Percentiles rank a stretch among this genome's conserved stretches.
These are phyloP conservation scores for Notothenia rossii DNA, from an alignment of 2,113 vertebrate species.

Conservation along the genomic window DNA sequence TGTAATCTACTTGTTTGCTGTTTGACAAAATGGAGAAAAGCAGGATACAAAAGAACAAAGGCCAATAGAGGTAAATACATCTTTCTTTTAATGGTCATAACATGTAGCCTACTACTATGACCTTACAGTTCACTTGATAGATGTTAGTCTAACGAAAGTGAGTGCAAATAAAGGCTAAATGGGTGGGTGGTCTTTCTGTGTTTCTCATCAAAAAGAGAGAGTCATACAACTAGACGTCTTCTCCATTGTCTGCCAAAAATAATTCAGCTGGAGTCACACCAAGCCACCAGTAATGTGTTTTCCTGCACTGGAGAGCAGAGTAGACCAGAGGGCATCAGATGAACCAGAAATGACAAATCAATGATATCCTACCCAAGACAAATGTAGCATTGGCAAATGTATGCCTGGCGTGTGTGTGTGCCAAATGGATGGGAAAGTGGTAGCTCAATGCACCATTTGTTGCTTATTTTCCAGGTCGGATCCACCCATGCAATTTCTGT, in stretches of 20 bases:
- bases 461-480: constrained; percentile 36
- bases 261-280: constrained; percentile 59
- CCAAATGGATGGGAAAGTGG: constrained; percentile 47
- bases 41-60: neutral
- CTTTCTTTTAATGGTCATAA: neutral
- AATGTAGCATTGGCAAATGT: constrained; percentile 32
- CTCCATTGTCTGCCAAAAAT: constrained; percentile 36
- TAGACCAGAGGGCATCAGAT: constrained; percentile 52
- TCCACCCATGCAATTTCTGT: constrained; percentile 12
- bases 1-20: no score
- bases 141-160: neutral
- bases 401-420: constrained; percentile 20
- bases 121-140: neutral
- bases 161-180: constrained; percentile 11
- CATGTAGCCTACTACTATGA: neutral
- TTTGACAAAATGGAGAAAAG: no score
- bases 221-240: constrained; percentile 46
- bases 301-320: constrained; percentile 41
- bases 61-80: constrained; percentile 1
- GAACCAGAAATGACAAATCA: constrained; percentile 59
- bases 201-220: constrained; percentile 24
- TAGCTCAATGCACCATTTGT: constrained; percentile 42
- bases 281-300: constrained; percentile 60
- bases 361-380: constrained; percentile 44
- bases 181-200: constrained; percentile 63